Conservation (phyloP, 1,140 invertebrate genomes). For the Ooceraea biroi region DNA sequence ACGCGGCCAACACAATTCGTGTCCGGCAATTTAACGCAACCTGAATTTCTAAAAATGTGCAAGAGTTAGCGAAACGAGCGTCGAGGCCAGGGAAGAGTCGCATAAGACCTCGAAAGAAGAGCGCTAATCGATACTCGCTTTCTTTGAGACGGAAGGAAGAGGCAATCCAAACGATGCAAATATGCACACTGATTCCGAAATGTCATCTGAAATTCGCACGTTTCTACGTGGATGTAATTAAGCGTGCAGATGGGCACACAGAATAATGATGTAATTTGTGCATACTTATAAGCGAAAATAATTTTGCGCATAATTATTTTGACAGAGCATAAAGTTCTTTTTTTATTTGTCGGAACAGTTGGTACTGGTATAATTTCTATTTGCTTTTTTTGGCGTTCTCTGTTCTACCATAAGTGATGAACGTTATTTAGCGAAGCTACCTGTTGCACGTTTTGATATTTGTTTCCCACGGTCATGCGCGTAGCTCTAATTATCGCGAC, state of each 20-base stretch:
- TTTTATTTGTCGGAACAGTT: conserved; percentile 27
- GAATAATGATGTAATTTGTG: neutral
- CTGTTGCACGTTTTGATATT: conserved; percentile 61
- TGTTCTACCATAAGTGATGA: conserved; percentile 49
- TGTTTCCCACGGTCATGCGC: conserved; percentile 45
- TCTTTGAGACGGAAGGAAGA: conserved; percentile 24
- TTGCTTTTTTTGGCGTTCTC: conserved; percentile 37
- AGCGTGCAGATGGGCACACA: neutral
- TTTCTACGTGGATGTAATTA: conserved; percentile 1
- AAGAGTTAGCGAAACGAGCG: conserved; percentile 51
- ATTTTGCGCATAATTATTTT: conserved; percentile 47
- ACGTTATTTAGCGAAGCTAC: conserved; percentile 56
- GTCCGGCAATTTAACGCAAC: conserved; percentile 80
- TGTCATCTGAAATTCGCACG: conserved; percentile 4
- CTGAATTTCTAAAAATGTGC: conserved; percentile 80
- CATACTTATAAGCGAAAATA: conserved; percentile 9
- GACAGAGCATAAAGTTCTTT: conserved; percentile 11
- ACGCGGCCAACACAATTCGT: conserved; percentile 64
- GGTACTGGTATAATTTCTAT: conserved; percentile 11
- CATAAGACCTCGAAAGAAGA: conserved; percentile 13
- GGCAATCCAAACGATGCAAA: conserved; percentile 9
- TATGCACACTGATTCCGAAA: neutral
- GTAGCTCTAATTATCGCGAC: conserved; percentile 41
- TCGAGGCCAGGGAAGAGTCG: conserved; percentile 31
- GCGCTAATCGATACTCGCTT: conserved; percentile 37